Conservation (phyloP, 2,113 vertebrate species). For the Fregetta grallaria region DNA sequence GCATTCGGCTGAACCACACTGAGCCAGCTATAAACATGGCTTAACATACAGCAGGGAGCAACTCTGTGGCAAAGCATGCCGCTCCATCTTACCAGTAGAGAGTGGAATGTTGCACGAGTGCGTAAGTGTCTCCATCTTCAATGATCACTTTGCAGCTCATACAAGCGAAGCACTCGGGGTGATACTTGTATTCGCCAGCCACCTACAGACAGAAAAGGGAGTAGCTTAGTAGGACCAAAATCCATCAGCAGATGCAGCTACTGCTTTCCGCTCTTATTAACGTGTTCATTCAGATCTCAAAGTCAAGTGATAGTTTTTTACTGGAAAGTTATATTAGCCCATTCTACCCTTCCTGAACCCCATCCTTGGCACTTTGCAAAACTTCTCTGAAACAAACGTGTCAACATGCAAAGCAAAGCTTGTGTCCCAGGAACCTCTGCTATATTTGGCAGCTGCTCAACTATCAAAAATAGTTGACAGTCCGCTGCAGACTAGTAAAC, state of each 20-base stretch:
- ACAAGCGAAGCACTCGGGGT: constrained; percentile 95
- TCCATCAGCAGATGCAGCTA: not conserved
- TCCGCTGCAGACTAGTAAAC: constrained; percentile 43
- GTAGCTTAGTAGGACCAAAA: not conserved
- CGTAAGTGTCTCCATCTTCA: constrained; percentile 91
- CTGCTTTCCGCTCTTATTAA: not conserved
- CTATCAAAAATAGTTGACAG: constrained; percentile 18
- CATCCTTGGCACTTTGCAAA: not conserved
- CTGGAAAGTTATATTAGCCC: not conserved
- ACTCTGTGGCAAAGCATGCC: not conserved
- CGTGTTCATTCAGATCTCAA: not conserved
- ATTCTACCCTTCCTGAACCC: not conserved
- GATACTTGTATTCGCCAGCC: constrained; percentile 95
- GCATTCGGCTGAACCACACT: not conserved
- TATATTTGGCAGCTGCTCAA: constrained; percentile 28
- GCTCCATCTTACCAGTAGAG: constrained; percentile 88
- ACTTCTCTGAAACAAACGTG: not conserved
- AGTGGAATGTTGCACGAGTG: constrained; percentile 88
- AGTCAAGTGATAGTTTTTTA: not conserved
- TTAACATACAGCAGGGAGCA: not conserved
- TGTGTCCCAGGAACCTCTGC: not conserved
- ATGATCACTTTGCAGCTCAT: constrained; percentile 94
- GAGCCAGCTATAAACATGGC: not conserved
- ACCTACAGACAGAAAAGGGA: constrained; percentile 80
- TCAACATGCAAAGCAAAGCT: not conserved